These are phyloP conservation scores for Botia almorhae DNA, from an alignment of 2,797 vertebrate genomes.

Conservation along the genomic window DNA sequence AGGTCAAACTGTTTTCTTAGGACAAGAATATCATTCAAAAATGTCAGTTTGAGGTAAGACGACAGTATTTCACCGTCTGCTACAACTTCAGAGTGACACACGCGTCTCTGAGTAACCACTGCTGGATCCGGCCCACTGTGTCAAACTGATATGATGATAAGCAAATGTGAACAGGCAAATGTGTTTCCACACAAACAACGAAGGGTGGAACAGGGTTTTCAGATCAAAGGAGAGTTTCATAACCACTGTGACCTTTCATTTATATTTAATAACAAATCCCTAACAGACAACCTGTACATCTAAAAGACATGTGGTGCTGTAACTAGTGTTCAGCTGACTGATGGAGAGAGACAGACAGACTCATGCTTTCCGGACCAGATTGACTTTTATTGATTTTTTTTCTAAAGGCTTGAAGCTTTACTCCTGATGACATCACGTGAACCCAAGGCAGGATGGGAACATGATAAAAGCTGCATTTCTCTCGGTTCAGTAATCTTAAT, in stretches of 20 bases:
- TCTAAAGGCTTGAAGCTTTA: constrained; percentile 26
- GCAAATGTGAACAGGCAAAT: constrained; percentile 8
- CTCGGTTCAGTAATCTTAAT: neutral
- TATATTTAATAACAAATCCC: constrained; percentile 46
- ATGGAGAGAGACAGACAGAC: constrained; percentile 31
- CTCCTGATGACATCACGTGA: constrained; percentile 37
- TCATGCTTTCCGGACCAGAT: constrained; percentile 27
- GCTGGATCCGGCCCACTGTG: neutral
- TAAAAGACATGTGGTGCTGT: neutral
- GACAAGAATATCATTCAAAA: no score
- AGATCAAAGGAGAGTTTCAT: neutral
- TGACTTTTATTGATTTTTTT: constrained; percentile 52
- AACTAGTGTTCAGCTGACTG: neutral
- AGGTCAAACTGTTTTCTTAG: no score
- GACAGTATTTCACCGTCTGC: neutral
- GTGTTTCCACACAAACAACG: neutral
- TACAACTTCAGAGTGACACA: neutral
- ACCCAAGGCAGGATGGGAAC: neutral
- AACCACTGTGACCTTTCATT: constrained; percentile 29
- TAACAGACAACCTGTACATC: constrained; percentile 27
- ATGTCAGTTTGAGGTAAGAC: neutral
- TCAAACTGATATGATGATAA: neutral
- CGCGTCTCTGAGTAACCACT: neutral
- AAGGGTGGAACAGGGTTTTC: neutral
- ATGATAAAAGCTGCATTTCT: neutral